These are phyloP conservation scores for Anastrepha obliqua DNA, from an alignment of 1,140 invertebrate species.

Conservation along the genomic window DNA sequence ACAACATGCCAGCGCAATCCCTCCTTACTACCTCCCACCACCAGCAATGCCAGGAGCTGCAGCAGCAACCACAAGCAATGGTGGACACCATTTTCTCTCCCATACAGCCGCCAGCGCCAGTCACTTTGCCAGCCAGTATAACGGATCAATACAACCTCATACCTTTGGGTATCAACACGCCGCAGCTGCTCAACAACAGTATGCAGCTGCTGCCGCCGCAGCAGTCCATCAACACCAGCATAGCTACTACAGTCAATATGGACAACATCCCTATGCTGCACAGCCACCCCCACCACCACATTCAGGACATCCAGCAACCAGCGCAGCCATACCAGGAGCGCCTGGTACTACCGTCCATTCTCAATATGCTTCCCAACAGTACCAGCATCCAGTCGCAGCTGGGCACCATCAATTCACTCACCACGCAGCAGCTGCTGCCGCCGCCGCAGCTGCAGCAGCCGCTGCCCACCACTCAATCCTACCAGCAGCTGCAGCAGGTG, in stretches of 20 bases:
- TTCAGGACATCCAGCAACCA: slow-evolving; percentile 64
- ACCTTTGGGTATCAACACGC: slow-evolving; percentile 72
- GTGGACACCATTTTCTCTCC: slow-evolving; percentile 65
- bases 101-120: slow-evolving; percentile 62
- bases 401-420: slow-evolving; percentile 66
- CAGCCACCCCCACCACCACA: slow-evolving; percentile 62
- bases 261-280: slow-evolving; percentile 58
- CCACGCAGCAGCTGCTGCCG: slow-evolving; percentile 63
- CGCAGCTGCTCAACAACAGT: slow-evolving; percentile 65
- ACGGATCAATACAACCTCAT: slow-evolving; percentile 72
- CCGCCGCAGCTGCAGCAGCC: slow-evolving; percentile 67
- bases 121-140: slow-evolving; percentile 64
- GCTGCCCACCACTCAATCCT: slow-evolving; percentile 74
- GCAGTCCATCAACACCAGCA: slow-evolving; percentile 59
- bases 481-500: slow-evolving; percentile 68
- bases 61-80: slow-evolving; percentile 62
- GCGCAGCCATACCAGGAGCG: slow-evolving; percentile 62
- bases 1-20: slow-evolving; percentile 57
- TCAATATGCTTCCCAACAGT: slow-evolving; percentile 57
- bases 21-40: slow-evolving; percentile 60
- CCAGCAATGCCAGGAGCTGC: slow-evolving; percentile 58
- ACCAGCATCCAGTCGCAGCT: slow-evolving; percentile 61
- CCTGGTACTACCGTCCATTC: slow-evolving; percentile 72
- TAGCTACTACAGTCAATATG: slow-evolving; percentile 56
- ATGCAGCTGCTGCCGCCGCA: slow-evolving; percentile 64